Base-by-base conservation (phyloP, 1,140 invertebrate genomes). In the Drosophila yakuba region DNA sequence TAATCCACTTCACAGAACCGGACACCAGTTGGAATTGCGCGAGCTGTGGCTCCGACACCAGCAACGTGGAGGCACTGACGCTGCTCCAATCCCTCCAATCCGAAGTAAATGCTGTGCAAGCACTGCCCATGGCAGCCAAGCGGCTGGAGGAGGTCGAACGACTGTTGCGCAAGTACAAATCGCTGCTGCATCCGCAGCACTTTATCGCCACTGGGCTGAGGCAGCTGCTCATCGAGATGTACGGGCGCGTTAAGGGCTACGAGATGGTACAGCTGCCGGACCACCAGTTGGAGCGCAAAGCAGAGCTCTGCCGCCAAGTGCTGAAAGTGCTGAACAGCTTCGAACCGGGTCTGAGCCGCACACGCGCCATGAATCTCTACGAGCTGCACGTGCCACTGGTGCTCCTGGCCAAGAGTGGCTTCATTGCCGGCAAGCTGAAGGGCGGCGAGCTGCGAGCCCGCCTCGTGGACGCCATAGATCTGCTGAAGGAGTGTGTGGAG, bases 371-470 rank as follows among this genome's bases (percentile, higher is more conserved):
- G 93, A 95, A 95, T 72, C 83, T 97, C 6, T 97, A 97, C 83
- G 96, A 97, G 83, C 89, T 97, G 28, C 96, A 97, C 79, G 95
- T 95, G 7, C 96, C 96, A 0, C 74, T 96, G 8, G 94, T 97
- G 78, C 94, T 96, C 61, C 88, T 96, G 51, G 95, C 96, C 2
- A 95, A 95, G 20, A 91, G 92, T 54, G 94, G 95, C 59, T 96
- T 95, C 81, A 93, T 93, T 44, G 92, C 94, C 0, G 94, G 93
- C 8, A 83, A 93, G 0, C 94, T 97, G 10, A 93, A 93, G 35
- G 93, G 94, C n/a, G 93, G 94, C 0, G 93, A 93, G 51, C 88
- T 97, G 8, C 95, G 95, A 63, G 93, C 93, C 2, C 94, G 94
- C 84, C 93, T 97, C 50, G 93, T 94, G 36, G 94, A 96, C 68